A percentile compares a stretch with the other conserved stretches of the same genome.
These are phyloP conservation scores for Dasyurus viverrinus DNA, from an alignment of 2,113 vertebrate genomes.

Conservation along the genomic window DNA sequence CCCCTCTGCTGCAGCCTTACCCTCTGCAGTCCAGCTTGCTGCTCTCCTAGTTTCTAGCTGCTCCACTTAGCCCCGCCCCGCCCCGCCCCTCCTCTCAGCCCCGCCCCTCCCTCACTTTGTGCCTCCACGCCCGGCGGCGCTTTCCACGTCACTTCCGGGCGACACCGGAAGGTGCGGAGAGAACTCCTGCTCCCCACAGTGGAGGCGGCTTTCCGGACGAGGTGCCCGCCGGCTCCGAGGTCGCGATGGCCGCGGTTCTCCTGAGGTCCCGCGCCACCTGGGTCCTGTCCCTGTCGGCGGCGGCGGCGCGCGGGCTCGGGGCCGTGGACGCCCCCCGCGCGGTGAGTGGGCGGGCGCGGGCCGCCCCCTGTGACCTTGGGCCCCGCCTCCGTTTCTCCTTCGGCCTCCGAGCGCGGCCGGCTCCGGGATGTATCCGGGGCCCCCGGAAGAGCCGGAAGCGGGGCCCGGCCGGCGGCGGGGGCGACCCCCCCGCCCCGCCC, in stretches of 20 bases:
- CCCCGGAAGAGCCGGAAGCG: too few relatives aligned
- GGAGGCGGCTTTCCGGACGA: background rate
- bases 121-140: too few relatives aligned
- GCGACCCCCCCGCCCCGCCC: too few relatives aligned
- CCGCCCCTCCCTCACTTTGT: too few relatives aligned
- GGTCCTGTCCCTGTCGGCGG: background rate
- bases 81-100: too few relatives aligned
- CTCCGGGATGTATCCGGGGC: too few relatives aligned
- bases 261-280: background rate
- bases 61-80: too few relatives aligned
- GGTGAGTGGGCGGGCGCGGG: background rate
- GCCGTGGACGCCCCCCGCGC: background rate
- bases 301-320: background rate
- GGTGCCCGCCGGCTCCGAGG: background rate
- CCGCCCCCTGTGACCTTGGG: background rate
- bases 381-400: background rate
- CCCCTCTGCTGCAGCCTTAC: too few relatives aligned
- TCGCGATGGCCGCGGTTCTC: background rate
- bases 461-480: too few relatives aligned
- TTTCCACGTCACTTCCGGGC: background rate
- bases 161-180: background rate
- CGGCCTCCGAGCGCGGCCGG: background rate
- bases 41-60: too few relatives aligned
- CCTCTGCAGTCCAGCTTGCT: too few relatives aligned
- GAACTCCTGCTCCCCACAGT: fast-evolving